Evolutionary conservation across 2,888 invertebrate species (phyloP).

Genomic region (Mactromeris polynyma): DNA sequence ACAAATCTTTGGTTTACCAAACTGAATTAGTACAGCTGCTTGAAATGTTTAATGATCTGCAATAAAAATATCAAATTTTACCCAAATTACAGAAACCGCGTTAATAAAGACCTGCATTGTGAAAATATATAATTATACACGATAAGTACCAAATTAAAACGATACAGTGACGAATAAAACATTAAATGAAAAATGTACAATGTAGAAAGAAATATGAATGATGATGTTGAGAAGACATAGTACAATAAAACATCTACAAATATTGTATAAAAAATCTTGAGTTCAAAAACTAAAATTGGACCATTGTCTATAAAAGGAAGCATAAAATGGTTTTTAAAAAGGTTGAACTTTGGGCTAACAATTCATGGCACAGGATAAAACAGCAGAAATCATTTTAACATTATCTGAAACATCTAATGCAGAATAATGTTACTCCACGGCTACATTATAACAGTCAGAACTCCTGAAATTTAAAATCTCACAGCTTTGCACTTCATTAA

Average conservation of each 20-base stretch:
- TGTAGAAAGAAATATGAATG: constrained; percentile 10
- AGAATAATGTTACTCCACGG: neutral
- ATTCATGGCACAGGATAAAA: constrained; percentile 32
- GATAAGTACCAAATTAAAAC: constrained; percentile 26
- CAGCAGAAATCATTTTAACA: neutral
- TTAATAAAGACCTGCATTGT: constrained; percentile 28
- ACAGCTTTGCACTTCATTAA: neutral
- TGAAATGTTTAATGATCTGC: neutral
- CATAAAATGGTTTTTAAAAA: constrained; percentile 4
- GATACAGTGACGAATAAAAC: constrained; percentile 28
- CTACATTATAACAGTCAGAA: neutral
- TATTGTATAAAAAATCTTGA: constrained; percentile 23
- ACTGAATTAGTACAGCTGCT: neutral
- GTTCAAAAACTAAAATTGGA: constrained; percentile 34
- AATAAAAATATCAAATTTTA: neutral
- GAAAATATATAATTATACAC: constrained; percentile 24
- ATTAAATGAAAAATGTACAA: constrained; percentile 31
- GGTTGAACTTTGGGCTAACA: constrained; percentile 32
- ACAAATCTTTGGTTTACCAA: neutral
- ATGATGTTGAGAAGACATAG: neutral
- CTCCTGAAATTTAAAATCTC: neutral
- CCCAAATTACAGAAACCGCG: neutral
- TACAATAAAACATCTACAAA: constrained; percentile 34
- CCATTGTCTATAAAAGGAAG: constrained; percentile 30
- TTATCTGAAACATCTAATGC: neutral